A percentile compares a stretch with the other conserved stretches of the same genome.
These are phyloP conservation scores for Phrynocephalus vlangalii DNA, from an alignment of 2,797 vertebrate genomes.

Conservation along the genomic window DNA sequence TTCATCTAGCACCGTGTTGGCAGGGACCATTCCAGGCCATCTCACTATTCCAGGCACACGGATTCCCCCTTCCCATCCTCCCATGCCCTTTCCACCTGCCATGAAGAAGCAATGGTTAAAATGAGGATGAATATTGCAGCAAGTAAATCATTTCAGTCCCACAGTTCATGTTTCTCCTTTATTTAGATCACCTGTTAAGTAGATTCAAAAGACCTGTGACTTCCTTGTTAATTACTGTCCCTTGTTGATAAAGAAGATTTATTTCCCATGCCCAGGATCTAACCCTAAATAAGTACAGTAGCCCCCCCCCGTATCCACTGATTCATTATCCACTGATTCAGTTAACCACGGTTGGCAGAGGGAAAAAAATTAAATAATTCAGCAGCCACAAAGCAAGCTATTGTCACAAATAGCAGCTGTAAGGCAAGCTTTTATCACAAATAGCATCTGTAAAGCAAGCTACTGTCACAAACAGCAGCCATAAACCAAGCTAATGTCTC, in stretches of 20 bases:
- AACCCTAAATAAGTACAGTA: background rate
- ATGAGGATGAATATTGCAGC: background rate
- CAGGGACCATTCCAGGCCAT: conserved; percentile 82
- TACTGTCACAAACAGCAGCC: no score
- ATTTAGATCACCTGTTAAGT: background rate
- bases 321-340: no score
- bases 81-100: conserved; percentile 88
- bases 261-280: background rate
- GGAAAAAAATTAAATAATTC: no score
- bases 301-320: no score
- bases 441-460: no score
- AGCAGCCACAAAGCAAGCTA: no score
- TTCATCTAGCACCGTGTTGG: conserved; percentile 79
- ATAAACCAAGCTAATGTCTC: no score
- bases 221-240: no score
- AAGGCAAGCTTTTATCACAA: no score
- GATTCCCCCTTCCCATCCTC: conserved; percentile 91
- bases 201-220: background rate
- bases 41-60: conserved; percentile 89
- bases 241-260: background rate
- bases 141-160: background rate
- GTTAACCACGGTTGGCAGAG: no score
- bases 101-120: background rate
- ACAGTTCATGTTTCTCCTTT: background rate
- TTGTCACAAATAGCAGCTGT: no score